Base-by-base conservation (phyloP, 2,113 vertebrate species). In the Rutilus rutilus region DNA sequence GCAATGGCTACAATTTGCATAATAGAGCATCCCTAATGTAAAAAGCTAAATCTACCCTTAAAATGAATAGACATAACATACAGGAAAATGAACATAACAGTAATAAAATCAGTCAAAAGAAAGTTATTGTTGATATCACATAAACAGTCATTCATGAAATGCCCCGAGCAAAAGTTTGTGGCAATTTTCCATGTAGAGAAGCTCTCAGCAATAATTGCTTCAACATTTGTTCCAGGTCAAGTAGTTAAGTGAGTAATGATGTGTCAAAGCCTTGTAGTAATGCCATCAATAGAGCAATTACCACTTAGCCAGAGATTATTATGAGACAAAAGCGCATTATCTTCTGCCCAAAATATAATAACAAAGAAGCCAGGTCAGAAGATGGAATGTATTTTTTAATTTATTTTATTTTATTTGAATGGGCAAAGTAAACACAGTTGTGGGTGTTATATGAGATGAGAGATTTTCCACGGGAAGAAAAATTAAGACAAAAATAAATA, bases 151-250 rank as follows among this genome's bases (percentile, higher is more conserved):
- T 73, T 85, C 79, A 59, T 25, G 21, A 39, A 14, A n/a, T 21
- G 17, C 78, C 78, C 95, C 93, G 95, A 93, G 95, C 95, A 94
- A 95, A 95, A 96, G 95, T 96, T 96, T 96, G 92, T 92, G 88
- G 95, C 93, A 93, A 94, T 64, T 96, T 95, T 96, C 95, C 94
- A 93, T 92, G 93, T 93, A 93, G 94, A 95, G 96, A 95, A 94
- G 93, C 95, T 96, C 95, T 97, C 93, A 90, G 93, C 93, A 92
- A 94, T 96, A 97, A 97, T 96, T 96, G 96, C 94, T 95, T 96
- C 96, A 96, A 96, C 96, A 96, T 97, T 96, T 96, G 96, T 97
- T 96, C 95, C 94, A 96, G 96, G 96, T 96, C 95, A 96, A 96
- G 94, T 95, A 96, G 95, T 96, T 96, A 97, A 96, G 95, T 95